Conservation (phyloP, 2,113 vertebrate species). For the Empidonax traillii region DNA sequence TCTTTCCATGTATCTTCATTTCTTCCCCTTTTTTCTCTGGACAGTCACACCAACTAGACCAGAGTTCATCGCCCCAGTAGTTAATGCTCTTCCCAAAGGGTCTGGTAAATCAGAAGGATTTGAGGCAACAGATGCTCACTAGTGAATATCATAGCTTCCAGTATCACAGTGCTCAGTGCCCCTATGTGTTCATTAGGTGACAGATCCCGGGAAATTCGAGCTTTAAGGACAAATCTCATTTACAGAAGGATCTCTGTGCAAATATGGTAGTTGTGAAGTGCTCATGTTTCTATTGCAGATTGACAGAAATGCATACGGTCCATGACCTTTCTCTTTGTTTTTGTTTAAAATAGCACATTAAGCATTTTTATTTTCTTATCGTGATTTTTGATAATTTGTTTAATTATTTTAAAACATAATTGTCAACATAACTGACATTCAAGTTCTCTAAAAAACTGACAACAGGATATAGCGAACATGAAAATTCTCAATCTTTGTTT, state of each 20-base stretch:
- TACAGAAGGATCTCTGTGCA: background rate
- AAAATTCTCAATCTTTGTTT: background rate
- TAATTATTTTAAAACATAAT: background rate
- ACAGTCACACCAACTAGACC: background rate
- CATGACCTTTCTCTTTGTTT: background rate
- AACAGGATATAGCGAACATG: background rate
- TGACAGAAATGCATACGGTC: background rate
- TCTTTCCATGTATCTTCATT: background rate
- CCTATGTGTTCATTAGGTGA: fast-evolving
- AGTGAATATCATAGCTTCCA: background rate
- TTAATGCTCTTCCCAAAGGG: background rate
- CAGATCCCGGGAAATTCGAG: background rate
- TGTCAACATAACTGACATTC: background rate
- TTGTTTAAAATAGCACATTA: background rate
- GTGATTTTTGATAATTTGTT: background rate
- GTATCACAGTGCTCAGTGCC: background rate
- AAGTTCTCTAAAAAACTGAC: background rate
- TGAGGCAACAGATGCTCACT: background rate
- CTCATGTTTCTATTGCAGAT: background rate
- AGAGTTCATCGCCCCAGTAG: background rate
- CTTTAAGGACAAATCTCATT: background rate
- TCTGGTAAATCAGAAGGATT: background rate
- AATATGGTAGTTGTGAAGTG: background rate
- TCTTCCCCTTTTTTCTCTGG: background rate
- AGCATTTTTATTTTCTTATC: background rate